Base-by-base conservation (phyloP, 2,797 vertebrate species). In the Rallus crepitans region DNA sequence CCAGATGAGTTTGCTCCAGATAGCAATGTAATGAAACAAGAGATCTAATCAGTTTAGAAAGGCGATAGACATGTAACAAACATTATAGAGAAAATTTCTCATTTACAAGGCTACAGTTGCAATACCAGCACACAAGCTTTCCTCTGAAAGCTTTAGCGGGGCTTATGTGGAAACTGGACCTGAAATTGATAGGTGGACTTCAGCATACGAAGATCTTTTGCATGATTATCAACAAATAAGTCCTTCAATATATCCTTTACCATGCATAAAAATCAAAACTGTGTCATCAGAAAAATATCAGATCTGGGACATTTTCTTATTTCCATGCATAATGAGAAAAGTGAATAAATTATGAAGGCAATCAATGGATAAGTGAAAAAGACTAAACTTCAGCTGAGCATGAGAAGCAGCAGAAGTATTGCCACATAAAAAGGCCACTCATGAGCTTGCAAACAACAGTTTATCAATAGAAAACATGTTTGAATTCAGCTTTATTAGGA, bases 51-150 rank as follows among this genome's bases (percentile, higher is more conserved):
- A 16, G 40, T 20, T 72, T 61, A 47, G 30, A 78, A 82, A 65
- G 16, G 55, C 14, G 37, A 63, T 6, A 64, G n/a, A 59, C 14
- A 12, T 20, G 12, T 47, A 75, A n/a, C 0, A 0, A 69, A 52
- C 40, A 42, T 52, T 73, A 57, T 37, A 45, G 23, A 47, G 25
- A 68, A 77, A 65, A 70, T 69, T 69, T 64, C 68, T 65, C 2
- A 30, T 83, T 80, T 80, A 37, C 25, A 50, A 63, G 72, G n/a
- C 47, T 65, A n/a, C n/a, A 42, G 9, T 21, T 64, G 33, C 25
- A 53, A 50, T 24, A 31, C n/a, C 1, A 1, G 31, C 31, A 30
- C 0, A 0, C 18, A 16, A 72, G 24, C 18, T 83, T 61, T 45
- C 28, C 9, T 40, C 15, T 73, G 48, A 57, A 79, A 50, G 25